These are phyloP conservation scores for Netelia fuscicornis DNA, from an alignment of 2,888 invertebrate species.

Conservation along the genomic window DNA sequence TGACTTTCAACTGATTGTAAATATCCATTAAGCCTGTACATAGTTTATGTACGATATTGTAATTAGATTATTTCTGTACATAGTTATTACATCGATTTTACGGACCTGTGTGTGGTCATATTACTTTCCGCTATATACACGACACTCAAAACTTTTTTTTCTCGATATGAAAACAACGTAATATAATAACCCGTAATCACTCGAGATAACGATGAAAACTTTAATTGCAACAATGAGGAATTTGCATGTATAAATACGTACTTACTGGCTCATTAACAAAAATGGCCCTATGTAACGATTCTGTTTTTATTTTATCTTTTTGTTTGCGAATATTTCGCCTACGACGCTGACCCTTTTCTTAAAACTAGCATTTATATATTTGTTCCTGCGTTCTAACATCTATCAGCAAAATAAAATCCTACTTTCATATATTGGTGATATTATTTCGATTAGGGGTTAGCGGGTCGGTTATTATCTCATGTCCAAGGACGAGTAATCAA, in stretches of 20 bases:
- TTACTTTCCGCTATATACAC: background rate
- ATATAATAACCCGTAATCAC: background rate
- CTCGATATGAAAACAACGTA: background rate
- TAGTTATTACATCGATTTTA: constrained; percentile 30
- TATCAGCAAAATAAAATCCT: constrained; percentile 42
- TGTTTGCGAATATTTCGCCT: background rate
- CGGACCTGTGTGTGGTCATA: background rate
- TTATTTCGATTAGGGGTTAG: background rate
- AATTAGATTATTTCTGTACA: constrained; percentile 58
- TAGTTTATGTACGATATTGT: constrained; percentile 59
- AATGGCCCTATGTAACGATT: background rate
- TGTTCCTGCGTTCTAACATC: constrained; percentile 18
- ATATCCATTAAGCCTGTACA: constrained; percentile 63
- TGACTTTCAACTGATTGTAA: constrained; percentile 55
- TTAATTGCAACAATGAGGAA: background rate
- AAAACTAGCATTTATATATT: background rate
- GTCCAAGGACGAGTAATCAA: background rate
- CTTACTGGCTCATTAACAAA: constrained; percentile 25
- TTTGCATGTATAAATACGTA: constrained; percentile 27
- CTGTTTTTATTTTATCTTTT: background rate
- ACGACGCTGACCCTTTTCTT: background rate
- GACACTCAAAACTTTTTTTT: constrained; percentile 18
- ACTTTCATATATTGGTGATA: constrained; percentile 40
- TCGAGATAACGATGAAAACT: background rate
- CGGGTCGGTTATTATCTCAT: background rate